Evolutionary conservation across 2,797 vertebrate species (phyloP).

Genomic region (Sebastes nivosus): DNA sequence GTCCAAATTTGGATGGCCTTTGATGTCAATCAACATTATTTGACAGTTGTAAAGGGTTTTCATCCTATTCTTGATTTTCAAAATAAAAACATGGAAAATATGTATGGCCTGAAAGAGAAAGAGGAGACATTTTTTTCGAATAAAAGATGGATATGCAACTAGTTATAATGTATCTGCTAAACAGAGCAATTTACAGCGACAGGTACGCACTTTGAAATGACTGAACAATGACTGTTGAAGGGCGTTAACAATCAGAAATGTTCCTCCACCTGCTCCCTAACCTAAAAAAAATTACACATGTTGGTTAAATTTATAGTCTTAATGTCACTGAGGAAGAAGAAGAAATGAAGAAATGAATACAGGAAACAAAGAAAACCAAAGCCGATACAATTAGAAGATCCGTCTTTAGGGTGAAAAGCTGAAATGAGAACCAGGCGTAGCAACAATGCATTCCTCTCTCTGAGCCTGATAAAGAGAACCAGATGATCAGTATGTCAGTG

Average conservation of each 20-base stretch:
- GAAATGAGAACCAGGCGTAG: constrained; percentile 66
- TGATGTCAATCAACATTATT: not conserved
- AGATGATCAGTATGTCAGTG: constrained; percentile 56
- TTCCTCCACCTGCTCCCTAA: not conserved
- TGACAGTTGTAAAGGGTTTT: not conserved
- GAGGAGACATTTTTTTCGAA: not conserved
- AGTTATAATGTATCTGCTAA: not conserved
- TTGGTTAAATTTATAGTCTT: not conserved
- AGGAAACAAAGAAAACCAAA: constrained; percentile 10
- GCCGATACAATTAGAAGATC: constrained; percentile 34
- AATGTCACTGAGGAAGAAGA: not conserved
- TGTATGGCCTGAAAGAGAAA: too few species aligned
- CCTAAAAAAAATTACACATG: not conserved
- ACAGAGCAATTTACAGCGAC: not conserved
- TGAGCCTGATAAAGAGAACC: constrained; percentile 71
- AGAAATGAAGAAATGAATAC: not conserved
- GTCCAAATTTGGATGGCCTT: not conserved
- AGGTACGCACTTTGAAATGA: not conserved
- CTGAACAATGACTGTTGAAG: not conserved
- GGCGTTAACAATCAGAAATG: not conserved
- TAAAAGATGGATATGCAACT: not conserved
- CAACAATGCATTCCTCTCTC: constrained; percentile 70
- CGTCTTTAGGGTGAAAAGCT: constrained; percentile 32
- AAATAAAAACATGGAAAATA: too few species aligned
- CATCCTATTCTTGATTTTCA: not conserved